phyloP scores from a whole-genome alignment of 2,888 invertebrate species.

The Argyresthia albistria region DNA sequence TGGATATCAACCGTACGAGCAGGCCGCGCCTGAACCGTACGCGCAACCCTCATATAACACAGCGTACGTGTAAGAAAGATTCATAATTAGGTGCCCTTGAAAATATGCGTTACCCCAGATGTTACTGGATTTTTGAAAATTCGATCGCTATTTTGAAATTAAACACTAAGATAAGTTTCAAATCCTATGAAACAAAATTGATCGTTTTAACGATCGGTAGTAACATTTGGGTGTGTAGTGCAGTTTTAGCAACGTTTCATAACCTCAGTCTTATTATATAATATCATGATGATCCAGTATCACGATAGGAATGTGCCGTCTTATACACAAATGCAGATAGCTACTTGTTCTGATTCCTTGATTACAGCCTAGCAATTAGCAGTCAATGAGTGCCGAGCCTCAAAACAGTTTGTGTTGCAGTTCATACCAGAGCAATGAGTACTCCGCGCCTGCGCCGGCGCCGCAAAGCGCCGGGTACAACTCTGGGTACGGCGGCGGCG shows the following conservation, averaged over 20 bases:
- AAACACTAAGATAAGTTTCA: too few relatives aligned
- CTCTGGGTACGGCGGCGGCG: slow-evolving; percentile 19
- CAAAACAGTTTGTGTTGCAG: slow-evolving; percentile 18
- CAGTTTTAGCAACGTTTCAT: too few relatives aligned
- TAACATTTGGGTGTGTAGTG: too few relatives aligned
- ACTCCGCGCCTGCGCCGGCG: slow-evolving; percentile 38
- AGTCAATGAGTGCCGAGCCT: too few relatives aligned
- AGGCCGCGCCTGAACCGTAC: slow-evolving; percentile 44
- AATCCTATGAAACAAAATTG: too few relatives aligned
- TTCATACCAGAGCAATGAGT: slow-evolving; percentile 48
- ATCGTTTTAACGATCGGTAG: too few relatives aligned
- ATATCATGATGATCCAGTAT: slow-evolving; percentile 50
- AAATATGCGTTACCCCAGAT: too few relatives aligned
- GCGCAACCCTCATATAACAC: slow-evolving; percentile 45
- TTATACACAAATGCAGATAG: slow-evolving; percentile 62
- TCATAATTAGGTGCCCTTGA: too few relatives aligned
- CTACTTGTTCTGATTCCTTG: slow-evolving; percentile 9
- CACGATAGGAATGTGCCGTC: slow-evolving; percentile 71
- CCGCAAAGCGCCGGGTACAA: slow-evolving; percentile 40
- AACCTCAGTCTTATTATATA: slow-evolving; percentile 2
- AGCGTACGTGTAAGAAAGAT: slow-evolving; percentile 24
- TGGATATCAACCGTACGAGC: slow-evolving; percentile 60
- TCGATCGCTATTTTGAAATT: too few relatives aligned
- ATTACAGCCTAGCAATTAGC: neutral
- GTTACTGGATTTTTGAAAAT: too few relatives aligned